Conservation (phyloP, 2,888 invertebrate genomes). For the Heliconius ethilla region DNA sequence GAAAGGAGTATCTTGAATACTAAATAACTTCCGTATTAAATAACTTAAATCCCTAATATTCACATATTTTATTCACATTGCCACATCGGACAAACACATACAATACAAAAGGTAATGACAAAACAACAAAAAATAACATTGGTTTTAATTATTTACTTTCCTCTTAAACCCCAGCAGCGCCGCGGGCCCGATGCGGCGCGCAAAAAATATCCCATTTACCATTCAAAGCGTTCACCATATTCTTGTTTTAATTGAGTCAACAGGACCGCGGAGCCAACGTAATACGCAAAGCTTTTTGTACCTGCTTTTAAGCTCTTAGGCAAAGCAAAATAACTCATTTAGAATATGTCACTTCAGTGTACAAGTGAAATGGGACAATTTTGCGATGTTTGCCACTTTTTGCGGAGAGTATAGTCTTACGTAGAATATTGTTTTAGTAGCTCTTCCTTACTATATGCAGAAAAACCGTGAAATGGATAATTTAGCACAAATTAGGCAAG, state of each 20-base stretch:
- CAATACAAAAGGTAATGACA: neutral
- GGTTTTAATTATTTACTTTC: conserved; percentile 10
- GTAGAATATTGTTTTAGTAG: neutral
- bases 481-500: too few species aligned
- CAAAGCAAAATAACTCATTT: conserved; percentile 17
- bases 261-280: conserved; percentile 36
- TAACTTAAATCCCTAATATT: neutral
- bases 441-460: neutral
- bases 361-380: neutral
- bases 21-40: neutral
- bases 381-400: neutral
- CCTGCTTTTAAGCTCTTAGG: conserved; percentile 20
- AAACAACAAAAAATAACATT: neutral
- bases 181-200: conserved; percentile 16
- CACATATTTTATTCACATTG: neutral
- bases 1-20: too few species aligned
- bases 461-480: too few species aligned
- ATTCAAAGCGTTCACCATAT: conserved; percentile 41
- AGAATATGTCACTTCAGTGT: neutral
- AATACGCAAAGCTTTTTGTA: conserved; percentile 29
- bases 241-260: conserved; percentile 44
- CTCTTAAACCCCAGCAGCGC: conserved; percentile 3
- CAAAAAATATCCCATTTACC: conserved; percentile 43
- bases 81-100: neutral
- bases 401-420: neutral